Evolutionary conservation across 1,140 invertebrate genomes (phyloP), one percentile per base, ranked within the genome.

Genomic region (Plutomurus gul): DNA sequence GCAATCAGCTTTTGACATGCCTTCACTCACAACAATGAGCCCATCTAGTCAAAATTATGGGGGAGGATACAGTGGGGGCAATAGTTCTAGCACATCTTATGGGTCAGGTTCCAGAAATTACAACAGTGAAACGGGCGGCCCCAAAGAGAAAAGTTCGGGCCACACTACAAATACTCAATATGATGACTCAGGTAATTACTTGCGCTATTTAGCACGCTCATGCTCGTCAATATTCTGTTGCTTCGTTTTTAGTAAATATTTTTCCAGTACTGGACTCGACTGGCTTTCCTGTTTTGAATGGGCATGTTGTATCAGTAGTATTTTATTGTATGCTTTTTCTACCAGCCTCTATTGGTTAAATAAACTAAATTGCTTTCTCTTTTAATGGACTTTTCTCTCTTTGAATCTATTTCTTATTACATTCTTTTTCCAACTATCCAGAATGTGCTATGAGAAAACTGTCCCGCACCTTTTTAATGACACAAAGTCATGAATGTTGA

Each of bases 181-280:
- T 72, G 70, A 72, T 30, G 70, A 72, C 16, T 20, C 70, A 72
- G 70, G 70, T 72, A 72, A 72, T 43, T 18, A 20, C 8, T 72
- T 72, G n/a, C 20, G 36, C 13, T 40, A 40, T 18, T 72, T n/a
- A n/a, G n/a, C n/a, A n/a, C n/a, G n/a, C n/a, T n/a, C n/a, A n/a
- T n/a, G n/a, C n/a, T n/a, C n/a, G n/a, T n/a, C n/a, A 18, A 39
- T 8, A 33, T 18, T 40, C 18, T 72, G 20, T 33, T 30, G 8
- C 33, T 30, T 60, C 27, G 30, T 16, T 22, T 27, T 1, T 60
- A n/a, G 18, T 65, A n/a, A 4, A 27, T 3, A 10, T 10, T 30
- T n/a, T 33, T 65, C 27, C 4, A 65, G 13, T 16, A 25, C 36
- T 36, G 4, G 25, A 16, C 13, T 49, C 47, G 16, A 51, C 47